Percentiles rank a stretch among this genome's conserved stretches.
phyloP scores from a whole-genome alignment of 1,140 invertebrate species.

The Plutomurus gul region DNA sequence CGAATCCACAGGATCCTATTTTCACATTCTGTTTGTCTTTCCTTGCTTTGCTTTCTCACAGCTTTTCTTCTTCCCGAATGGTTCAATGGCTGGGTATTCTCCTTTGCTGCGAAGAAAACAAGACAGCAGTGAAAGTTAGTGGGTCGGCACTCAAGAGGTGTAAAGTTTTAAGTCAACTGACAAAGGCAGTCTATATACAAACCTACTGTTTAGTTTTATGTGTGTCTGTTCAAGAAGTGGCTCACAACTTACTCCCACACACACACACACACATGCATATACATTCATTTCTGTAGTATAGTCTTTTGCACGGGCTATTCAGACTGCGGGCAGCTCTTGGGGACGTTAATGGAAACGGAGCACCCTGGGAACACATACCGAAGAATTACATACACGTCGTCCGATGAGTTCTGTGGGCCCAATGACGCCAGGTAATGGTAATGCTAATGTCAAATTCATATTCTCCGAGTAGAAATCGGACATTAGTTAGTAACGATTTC shows the following conservation, averaged over 20 bases:
- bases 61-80: not conserved
- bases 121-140: conserved; percentile 9
- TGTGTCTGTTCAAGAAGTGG: not conserved
- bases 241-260: not conserved
- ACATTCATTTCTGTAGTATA: not conserved
- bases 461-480: too few relatives aligned
- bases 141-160: not conserved
- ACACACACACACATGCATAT: not conserved
- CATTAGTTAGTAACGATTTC: too few relatives aligned
- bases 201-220: not conserved
- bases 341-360: too few relatives aligned
- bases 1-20: not conserved
- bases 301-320: too few relatives aligned
- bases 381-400: too few relatives aligned
- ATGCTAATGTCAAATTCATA: too few relatives aligned
- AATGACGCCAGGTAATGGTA: too few relatives aligned
- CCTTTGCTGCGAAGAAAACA: not conserved
- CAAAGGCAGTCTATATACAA: not conserved
- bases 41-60: not conserved
- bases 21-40: not conserved
- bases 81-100: not conserved
- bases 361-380: too few relatives aligned
- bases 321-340: too few relatives aligned
- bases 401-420: too few relatives aligned
- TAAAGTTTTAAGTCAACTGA: conserved; percentile 3